These are phyloP conservation scores for Neria commutata DNA, from an alignment of 2,888 invertebrate genomes.

Conservation along the genomic window DNA sequence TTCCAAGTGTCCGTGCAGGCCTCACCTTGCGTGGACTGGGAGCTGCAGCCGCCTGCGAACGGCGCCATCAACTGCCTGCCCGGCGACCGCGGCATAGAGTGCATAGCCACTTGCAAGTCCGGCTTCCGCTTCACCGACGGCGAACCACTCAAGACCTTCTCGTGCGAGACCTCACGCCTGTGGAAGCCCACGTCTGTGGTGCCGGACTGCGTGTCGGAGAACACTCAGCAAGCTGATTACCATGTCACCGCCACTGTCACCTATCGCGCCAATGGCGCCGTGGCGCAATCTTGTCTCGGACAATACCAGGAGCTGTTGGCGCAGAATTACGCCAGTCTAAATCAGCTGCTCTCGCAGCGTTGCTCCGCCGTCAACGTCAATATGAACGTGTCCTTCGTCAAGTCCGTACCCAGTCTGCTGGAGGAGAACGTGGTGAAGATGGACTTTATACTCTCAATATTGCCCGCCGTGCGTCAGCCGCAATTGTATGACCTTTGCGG, in stretches of 20 bases:
- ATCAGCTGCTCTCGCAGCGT: constrained; percentile 82
- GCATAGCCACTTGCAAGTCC: constrained; percentile 86
- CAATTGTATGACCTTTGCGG: constrained; percentile 95
- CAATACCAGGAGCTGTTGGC: constrained; percentile 84
- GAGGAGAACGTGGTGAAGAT: constrained; percentile 90
- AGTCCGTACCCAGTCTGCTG: constrained; percentile 77
- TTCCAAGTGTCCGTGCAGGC: constrained; percentile 95
- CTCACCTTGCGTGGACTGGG: constrained; percentile 94
- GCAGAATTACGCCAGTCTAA: constrained; percentile 80
- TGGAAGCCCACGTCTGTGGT: constrained; percentile 91
- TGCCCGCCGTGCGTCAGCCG: constrained; percentile 86
- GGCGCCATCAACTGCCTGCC: constrained; percentile 87
- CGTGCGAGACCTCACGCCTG: constrained; percentile 78
- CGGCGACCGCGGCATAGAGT: constrained; percentile 80
- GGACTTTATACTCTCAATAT: constrained; percentile 86
- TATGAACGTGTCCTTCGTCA: constrained; percentile 90
- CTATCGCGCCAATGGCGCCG: constrained; percentile 89
- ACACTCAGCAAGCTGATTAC: constrained; percentile 93
- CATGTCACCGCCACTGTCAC: constrained; percentile 86
- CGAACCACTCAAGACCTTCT: constrained; percentile 83
- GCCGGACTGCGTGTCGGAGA: constrained; percentile 94
- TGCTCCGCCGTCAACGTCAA: constrained; percentile 95
- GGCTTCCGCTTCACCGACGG: constrained; percentile 92
- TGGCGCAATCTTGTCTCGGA: constrained; percentile 80
- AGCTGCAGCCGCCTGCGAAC: constrained; percentile 85